phyloP scores from a whole-genome alignment of 2,797 vertebrate genomes.

The Monodelphis domestica region DNA sequence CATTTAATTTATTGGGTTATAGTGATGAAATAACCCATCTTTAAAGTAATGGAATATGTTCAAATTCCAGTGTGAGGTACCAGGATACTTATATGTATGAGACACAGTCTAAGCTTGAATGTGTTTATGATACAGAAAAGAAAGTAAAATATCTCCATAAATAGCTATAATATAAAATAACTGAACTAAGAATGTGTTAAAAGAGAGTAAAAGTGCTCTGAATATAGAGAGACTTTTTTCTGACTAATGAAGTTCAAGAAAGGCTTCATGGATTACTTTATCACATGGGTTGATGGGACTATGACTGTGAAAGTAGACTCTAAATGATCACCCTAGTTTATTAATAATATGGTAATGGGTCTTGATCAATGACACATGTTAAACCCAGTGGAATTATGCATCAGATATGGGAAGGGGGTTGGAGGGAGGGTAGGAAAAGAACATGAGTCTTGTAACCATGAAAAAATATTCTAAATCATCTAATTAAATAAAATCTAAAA shows the following conservation, averaged over 20 bases:
- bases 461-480: no score
- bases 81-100: not conserved
- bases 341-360: no score
- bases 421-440: no score
- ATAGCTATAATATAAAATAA: not conserved
- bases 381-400: no score
- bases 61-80: not conserved
- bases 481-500: no score
- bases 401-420: no score
- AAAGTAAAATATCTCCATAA: not conserved
- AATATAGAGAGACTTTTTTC: not conserved
- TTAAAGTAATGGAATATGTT: not conserved
- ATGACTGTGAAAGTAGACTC: no score
- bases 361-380: no score
- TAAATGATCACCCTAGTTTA: no score
- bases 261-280: not conserved
- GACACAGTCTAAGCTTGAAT: not conserved
- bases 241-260: not conserved
- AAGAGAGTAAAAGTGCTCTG: not conserved
- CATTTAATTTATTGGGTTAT: not conserved
- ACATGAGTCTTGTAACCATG: no score
- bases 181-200: not conserved
- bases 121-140: not conserved
- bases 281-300: no score
- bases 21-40: not conserved